Evolutionary conservation across 2,888 invertebrate genomes (phyloP).

Genomic region (Troides oblongomaculatus): DNA sequence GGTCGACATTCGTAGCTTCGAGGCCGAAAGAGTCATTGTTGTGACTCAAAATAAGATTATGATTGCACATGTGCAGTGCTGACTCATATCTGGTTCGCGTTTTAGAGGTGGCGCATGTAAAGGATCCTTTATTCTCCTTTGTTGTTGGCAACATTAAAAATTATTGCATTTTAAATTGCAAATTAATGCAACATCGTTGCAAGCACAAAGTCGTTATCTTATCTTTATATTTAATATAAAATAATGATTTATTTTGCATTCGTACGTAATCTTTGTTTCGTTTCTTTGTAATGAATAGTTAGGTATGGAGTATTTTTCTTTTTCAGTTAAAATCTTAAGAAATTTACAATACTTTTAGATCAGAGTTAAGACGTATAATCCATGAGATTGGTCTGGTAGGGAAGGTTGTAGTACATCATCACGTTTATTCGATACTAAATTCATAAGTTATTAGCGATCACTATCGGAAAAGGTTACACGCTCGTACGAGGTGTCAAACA

Average conservation of each 20-base stretch:
- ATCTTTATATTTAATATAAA: too few species aligned
- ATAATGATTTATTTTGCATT: too few species aligned
- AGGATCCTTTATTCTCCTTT: conserved; percentile 11
- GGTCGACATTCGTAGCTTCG: not conserved
- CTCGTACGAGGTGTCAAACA: conserved; percentile 41
- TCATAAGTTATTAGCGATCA: conserved; percentile 33
- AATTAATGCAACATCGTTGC: too few species aligned
- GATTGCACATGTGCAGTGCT: conserved; percentile 21
- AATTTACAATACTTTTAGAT: too few species aligned
- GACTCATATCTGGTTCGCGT: conserved; percentile 16
- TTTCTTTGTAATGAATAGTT: too few species aligned
- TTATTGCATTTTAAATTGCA: not conserved
- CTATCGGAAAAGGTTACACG: conserved; percentile 29
- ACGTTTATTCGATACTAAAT: conserved; percentile 22
- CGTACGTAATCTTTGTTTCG: too few species aligned
- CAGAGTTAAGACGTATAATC: too few species aligned
- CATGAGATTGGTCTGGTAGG: too few species aligned
- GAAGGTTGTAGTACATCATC: too few species aligned
- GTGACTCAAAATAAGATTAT: conserved; percentile 25
- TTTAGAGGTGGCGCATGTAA: conserved; percentile 9
- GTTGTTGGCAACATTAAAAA: not conserved
- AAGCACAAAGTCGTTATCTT: too few species aligned
- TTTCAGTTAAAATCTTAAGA: too few species aligned
- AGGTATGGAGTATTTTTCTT: too few species aligned
- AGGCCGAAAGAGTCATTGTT: conserved; percentile 12